These are phyloP conservation scores for rat (Rattus norvegicus) DNA, from an alignment of 2,113 vertebrate species.

Conservation along the genomic window DNA sequence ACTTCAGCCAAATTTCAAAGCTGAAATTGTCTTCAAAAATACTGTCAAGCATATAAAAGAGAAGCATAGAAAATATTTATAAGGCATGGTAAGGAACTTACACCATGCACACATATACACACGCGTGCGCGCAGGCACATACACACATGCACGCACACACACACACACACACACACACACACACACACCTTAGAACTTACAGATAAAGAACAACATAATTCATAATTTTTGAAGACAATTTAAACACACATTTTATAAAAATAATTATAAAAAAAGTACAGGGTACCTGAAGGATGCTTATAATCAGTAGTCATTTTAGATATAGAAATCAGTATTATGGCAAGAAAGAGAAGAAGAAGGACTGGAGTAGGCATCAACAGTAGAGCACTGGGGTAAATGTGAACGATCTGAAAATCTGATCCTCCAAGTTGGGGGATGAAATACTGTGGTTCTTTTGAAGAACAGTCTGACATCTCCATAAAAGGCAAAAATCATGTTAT, in stretches of 20 bases:
- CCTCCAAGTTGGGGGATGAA: background rate
- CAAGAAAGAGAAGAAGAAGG: background rate
- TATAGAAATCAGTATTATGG: background rate
- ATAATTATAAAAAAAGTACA: background rate
- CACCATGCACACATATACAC: background rate
- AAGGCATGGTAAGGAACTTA: background rate
- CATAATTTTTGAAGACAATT: background rate
- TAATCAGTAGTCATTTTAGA: background rate
- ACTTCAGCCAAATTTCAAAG: background rate
- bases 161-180: background rate
- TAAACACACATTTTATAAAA: background rate
- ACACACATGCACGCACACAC: background rate
- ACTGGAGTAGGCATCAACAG: accelerated
- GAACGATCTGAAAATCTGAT: background rate
- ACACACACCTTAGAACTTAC: background rate
- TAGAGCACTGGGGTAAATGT: background rate
- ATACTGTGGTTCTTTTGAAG: background rate
- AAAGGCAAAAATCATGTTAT: background rate
- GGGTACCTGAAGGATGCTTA: background rate
- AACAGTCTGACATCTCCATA: background rate
- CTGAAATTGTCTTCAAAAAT: background rate
- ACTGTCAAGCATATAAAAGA: background rate
- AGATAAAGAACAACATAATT: background rate
- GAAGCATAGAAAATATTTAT: background rate
- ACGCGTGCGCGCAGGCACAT: no score